phyloP scores from a whole-genome alignment of 2,888 invertebrate species.

The Nasonovia ribisnigri region DNA sequence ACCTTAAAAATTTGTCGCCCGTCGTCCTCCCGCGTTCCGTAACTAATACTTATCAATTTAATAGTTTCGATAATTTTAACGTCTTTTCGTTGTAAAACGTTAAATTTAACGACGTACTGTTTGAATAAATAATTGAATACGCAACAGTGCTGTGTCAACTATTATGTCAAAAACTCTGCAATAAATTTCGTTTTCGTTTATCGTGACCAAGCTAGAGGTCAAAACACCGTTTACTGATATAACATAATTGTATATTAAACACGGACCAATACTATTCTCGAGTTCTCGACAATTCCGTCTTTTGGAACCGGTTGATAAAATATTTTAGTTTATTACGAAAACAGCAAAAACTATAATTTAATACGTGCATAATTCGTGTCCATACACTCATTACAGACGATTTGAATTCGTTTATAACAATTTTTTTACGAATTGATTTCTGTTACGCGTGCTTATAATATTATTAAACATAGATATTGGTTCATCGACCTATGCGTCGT shows the following conservation, averaged over 20 bases:
- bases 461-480: not conserved
- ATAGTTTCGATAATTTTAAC: not conserved
- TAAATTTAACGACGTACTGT: not conserved
- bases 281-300: not conserved
- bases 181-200: slow-evolving; percentile 22
- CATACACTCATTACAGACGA: not conserved
- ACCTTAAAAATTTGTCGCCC: not conserved
- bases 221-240: slow-evolving; percentile 12
- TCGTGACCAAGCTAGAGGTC: slow-evolving; percentile 17
- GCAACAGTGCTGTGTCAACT: not conserved
- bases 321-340: not conserved
- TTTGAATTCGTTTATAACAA: not conserved
- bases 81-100: too few species aligned
- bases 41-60: not conserved
- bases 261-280: not conserved
- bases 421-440: slow-evolving; percentile 28
- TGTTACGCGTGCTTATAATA: not conserved
- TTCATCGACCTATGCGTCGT: slow-evolving; percentile 27
- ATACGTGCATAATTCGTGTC: not conserved
- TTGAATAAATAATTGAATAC: not conserved
- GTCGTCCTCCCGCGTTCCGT: not conserved
- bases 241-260: not conserved
- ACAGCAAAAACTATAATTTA: not conserved
- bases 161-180: slow-evolving; percentile 24
- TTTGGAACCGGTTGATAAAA: slow-evolving; percentile 17